Conservation (phyloP, 2,888 invertebrate species). For the Protophormia terraenovae region DNA sequence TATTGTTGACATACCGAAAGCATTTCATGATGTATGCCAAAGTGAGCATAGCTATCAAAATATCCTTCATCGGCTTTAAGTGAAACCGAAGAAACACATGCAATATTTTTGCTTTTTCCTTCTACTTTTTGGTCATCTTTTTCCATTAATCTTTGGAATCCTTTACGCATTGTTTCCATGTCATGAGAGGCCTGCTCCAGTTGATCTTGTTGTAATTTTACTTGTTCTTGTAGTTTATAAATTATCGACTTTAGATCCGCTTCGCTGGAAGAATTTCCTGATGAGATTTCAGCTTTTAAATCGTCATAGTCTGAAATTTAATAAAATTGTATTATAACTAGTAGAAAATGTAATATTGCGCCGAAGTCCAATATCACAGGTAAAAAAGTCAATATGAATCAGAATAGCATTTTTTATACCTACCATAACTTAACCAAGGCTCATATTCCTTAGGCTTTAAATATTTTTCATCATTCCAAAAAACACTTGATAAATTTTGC, state of each 20-base stretch:
- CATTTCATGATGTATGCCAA: conserved; percentile 97
- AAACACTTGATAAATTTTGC: conserved; percentile 82
- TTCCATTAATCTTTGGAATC: conserved; percentile 74
- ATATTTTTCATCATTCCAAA: conserved; percentile 90
- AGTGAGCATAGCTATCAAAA: conserved; percentile 93
- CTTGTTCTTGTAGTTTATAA: conserved; percentile 80
- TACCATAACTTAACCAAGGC: conserved; percentile 92
- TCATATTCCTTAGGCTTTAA: conserved; percentile 89
- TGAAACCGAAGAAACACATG: conserved; percentile 82
- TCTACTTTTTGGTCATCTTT: conserved; percentile 71
- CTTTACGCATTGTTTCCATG: conserved; percentile 76
- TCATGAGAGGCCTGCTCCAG: conserved; percentile 83
- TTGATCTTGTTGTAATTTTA: conserved; percentile 83
- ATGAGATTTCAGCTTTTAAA: conserved; percentile 39
- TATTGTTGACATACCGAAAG: conserved; percentile 84
- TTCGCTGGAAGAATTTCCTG: background rate
- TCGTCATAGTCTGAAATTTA: conserved; percentile 68
- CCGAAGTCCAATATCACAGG: no score
- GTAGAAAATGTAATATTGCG: no score
- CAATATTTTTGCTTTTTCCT: conserved; percentile 31
- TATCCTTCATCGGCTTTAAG: conserved; percentile 88
- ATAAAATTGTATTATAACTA: no score
- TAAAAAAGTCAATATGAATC: no score
- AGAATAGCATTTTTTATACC: no score
- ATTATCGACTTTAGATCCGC: conserved; percentile 30